Evolutionary conservation across 2,797 vertebrate species (phyloP).

Genomic region (Aldrovandia affinis): DNA sequence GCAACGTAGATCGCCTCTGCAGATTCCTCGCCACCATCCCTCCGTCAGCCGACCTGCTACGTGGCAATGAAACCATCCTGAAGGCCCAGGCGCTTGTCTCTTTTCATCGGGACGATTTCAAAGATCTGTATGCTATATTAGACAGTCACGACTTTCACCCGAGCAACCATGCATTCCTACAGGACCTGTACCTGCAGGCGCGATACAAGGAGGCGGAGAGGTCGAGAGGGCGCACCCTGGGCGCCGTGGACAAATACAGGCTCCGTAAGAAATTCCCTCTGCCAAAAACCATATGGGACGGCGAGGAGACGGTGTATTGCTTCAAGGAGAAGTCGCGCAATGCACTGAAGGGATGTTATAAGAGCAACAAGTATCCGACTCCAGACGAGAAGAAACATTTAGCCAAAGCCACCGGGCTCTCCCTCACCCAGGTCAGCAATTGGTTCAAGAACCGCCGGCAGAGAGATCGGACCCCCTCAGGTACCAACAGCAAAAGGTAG

Average conservation of each 20-base stretch:
- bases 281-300: conserved; percentile 91
- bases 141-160: conserved; percentile 86
- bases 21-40: conserved; percentile 89
- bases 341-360: conserved; percentile 86
- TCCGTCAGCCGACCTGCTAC: conserved; percentile 84
- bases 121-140: conserved; percentile 84
- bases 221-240: conserved; percentile 86
- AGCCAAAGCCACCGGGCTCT: conserved; percentile 86
- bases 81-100: conserved; percentile 89
- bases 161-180: conserved; percentile 89
- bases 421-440: conserved; percentile 91
- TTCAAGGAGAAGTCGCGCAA: conserved; percentile 89
- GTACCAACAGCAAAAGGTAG: conserved; percentile 80
- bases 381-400: conserved; percentile 89
- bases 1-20: conserved; percentile 88
- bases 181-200: conserved; percentile 90
- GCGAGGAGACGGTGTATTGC: conserved; percentile 91
- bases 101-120: conserved; percentile 86
- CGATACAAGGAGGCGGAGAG: conserved; percentile 91
- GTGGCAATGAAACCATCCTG: conserved; percentile 87
- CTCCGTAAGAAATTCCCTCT: conserved; percentile 89
- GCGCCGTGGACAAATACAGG: conserved; percentile 91
- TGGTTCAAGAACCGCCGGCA: conserved; percentile 93
- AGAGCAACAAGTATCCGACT: conserved; percentile 87
- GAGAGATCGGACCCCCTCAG: conserved; percentile 83